Conservation (phyloP, 1,140 invertebrate genomes). For the Macrobrachium nipponense region DNA sequence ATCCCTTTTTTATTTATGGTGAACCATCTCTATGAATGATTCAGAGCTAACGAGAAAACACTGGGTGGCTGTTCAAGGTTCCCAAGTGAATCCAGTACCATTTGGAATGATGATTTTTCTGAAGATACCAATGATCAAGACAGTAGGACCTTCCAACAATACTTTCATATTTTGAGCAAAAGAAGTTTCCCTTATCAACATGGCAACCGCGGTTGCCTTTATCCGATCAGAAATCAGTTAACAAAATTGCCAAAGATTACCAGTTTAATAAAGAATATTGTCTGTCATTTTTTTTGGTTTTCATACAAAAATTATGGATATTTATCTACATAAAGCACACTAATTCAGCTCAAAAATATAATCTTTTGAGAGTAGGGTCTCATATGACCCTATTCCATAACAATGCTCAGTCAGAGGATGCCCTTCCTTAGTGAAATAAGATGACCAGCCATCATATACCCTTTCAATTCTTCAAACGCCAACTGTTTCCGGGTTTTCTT, state of each 20-base stretch:
- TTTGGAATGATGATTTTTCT: slow-evolving; percentile 24
- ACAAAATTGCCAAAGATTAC: slow-evolving; percentile 44
- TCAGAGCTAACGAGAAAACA: too few species aligned
- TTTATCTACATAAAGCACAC: slow-evolving; percentile 54
- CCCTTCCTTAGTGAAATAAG: slow-evolving; percentile 2
- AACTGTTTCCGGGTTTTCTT: too few species aligned
- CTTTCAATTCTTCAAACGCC: too few species aligned
- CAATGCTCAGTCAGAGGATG: slow-evolving; percentile 40
- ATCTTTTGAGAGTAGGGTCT: slow-evolving; percentile 45
- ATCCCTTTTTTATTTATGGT: too few species aligned
- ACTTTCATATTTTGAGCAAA: slow-evolving; percentile 60
- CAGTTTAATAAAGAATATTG: slow-evolving; percentile 26
- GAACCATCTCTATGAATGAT: too few species aligned
- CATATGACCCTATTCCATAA: slow-evolving; percentile 46
- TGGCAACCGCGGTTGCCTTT: slow-evolving; percentile 24
- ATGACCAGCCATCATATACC: too few species aligned
- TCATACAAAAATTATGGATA: slow-evolving; percentile 57
- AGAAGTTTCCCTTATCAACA: slow-evolving; percentile 55
- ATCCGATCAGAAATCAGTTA: slow-evolving; percentile 45
- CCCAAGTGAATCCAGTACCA: too few species aligned
- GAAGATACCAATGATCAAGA: slow-evolving; percentile 27
- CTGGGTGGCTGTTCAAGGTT: too few species aligned
- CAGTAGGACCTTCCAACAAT: slow-evolving; percentile 58
- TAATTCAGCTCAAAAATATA: slow-evolving; percentile 61
- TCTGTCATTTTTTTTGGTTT: slow-evolving; percentile 9